A percentile compares a stretch with the other conserved stretches of the same genome.
Conservation (phyloP, 2,797 vertebrate species). For the Alcedo atthis region DNA sequence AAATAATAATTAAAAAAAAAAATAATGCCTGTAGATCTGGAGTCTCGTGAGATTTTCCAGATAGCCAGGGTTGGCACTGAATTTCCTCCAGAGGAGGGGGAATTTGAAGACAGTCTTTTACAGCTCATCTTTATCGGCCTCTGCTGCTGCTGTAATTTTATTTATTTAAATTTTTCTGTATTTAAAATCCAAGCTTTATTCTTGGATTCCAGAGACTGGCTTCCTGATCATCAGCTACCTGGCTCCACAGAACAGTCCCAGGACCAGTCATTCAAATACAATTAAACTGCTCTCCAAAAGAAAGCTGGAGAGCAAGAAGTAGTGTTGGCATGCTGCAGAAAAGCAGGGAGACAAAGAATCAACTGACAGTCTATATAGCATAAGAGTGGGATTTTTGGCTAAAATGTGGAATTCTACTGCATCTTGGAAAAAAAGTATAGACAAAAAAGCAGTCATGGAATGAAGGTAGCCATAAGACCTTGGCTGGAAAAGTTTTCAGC, state of each 20-base stretch:
- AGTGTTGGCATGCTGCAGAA: constrained; percentile 25
- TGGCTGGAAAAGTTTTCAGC: neutral
- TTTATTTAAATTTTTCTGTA: too few relatives aligned
- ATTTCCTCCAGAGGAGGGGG: neutral
- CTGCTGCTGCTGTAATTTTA: neutral
- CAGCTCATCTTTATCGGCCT: neutral
- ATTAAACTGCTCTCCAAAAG: constrained; percentile 47
- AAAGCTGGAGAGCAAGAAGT: constrained; percentile 44
- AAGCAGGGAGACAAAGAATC: constrained; percentile 40
- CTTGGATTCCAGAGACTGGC: neutral
- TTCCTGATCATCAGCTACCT: constrained; percentile 49
- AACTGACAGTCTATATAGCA: constrained; percentile 40
- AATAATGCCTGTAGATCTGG: neutral
- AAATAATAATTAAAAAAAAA: neutral
- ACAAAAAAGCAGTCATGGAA: constrained; percentile 35
- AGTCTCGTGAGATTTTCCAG: neutral
- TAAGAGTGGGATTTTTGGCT: neutral
- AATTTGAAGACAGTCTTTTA: neutral
- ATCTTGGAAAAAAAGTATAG: constrained; percentile 38
- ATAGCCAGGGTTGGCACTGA: neutral
- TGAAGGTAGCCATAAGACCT: constrained; percentile 11
- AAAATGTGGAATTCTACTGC: constrained; percentile 41
- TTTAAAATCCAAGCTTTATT: neutral
- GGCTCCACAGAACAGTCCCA: constrained; percentile 28
- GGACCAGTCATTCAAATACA: constrained; percentile 37